These are phyloP conservation scores for Zapus hudsonius DNA, from an alignment of 2,113 vertebrate species.

Conservation along the genomic window DNA sequence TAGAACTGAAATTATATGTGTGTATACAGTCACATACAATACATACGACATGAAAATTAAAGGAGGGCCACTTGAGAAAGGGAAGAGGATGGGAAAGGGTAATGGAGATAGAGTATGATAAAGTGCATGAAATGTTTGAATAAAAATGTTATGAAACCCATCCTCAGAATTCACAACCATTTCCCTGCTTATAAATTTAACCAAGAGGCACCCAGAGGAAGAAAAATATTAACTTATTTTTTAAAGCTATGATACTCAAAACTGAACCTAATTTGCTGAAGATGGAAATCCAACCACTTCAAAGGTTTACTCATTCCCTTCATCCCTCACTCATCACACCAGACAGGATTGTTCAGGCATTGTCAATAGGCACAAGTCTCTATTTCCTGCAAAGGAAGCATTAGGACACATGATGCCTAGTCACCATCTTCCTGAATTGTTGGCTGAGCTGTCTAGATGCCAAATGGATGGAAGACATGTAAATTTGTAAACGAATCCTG, in stretches of 20 bases:
- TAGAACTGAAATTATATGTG: neutral
- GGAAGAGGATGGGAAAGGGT: neutral
- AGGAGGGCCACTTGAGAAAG: neutral
- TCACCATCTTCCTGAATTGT: neutral
- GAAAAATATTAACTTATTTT: neutral
- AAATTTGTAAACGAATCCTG: neutral
- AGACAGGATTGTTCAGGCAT: neutral
- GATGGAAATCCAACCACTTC: neutral
- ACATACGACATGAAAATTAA: too few relatives aligned
- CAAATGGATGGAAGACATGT: neutral
- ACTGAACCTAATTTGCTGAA: neutral
- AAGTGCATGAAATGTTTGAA: too few relatives aligned
- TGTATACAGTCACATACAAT: neutral
- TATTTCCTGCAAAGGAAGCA: neutral
- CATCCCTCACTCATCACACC: neutral
- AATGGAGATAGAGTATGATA: too few relatives aligned
- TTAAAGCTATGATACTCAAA: neutral
- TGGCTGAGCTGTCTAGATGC: neutral
- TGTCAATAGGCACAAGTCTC: neutral
- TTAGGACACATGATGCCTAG: neutral
- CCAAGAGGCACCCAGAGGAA: neutral
- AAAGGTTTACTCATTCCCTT: neutral
- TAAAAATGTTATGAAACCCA: too few relatives aligned
- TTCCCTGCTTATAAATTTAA: neutral
- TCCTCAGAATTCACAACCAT: too few relatives aligned